Evolutionary conservation across 2,113 vertebrate genomes (phyloP).

Genomic region (Brachyistius frenatus): DNA sequence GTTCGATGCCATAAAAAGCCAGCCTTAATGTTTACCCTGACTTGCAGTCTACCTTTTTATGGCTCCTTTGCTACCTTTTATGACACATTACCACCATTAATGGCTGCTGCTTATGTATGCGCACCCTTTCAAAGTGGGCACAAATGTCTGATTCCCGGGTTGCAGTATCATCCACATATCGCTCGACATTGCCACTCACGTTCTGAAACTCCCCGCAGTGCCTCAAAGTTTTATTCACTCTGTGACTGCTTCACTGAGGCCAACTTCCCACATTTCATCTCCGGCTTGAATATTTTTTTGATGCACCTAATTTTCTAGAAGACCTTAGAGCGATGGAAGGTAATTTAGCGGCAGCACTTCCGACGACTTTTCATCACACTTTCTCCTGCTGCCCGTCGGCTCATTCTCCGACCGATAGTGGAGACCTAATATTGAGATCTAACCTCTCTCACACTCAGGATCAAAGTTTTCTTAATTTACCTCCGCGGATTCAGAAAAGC

Average conservation of each 20-base stretch:
- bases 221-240: constrained; percentile 12
- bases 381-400: constrained; percentile 11
- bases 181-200: not conserved
- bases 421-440: constrained; percentile 15
- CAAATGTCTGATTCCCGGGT: no score
- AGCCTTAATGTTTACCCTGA: no score
- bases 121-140: no score
- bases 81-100: no score
- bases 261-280: constrained; percentile 29
- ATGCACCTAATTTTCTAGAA: constrained; percentile 26
- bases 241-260: constrained; percentile 6
- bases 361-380: constrained; percentile 28
- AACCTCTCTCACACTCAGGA: not conserved
- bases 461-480: not conserved
- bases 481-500: constrained; percentile 13
- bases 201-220: not conserved
- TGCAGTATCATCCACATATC: not conserved
- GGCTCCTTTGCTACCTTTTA: no score
- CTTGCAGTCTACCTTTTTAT: no score
- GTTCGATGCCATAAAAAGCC: no score
- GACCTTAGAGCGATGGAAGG: constrained; percentile 38
- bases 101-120: no score
- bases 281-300: constrained; percentile 32
- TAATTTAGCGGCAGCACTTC: constrained; percentile 41
- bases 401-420: constrained; percentile 8